phyloP scores from a whole-genome alignment of 2,797 vertebrate genomes.

The Acestrorhynchus altus region DNA sequence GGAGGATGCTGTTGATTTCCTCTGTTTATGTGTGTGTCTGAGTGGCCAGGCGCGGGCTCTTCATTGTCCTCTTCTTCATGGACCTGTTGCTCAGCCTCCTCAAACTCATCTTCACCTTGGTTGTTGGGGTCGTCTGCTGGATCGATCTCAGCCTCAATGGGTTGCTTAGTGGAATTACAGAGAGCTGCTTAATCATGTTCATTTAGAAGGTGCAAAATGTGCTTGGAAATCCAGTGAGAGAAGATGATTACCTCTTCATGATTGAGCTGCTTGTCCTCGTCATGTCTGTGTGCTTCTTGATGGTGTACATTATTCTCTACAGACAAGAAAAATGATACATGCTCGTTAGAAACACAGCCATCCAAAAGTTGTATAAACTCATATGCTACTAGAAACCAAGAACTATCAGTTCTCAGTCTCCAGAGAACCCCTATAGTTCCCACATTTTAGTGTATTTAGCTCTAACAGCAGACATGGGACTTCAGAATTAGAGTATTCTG shows the following conservation, averaged over 20 bases:
- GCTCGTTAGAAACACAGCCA: slow-evolving; percentile 6
- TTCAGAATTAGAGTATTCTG: too few species aligned
- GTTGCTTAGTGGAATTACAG: slow-evolving; percentile 69
- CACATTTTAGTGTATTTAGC: too few species aligned
- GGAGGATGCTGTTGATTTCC: slow-evolving; percentile 74
- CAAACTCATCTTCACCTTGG: slow-evolving; percentile 98
- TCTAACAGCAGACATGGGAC: too few species aligned
- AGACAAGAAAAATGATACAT: slow-evolving; percentile 34
- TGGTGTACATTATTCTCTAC: slow-evolving; percentile 67
- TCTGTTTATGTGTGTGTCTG: slow-evolving; percentile 62
- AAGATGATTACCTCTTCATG: slow-evolving; percentile 24
- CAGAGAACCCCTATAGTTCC: too few species aligned
- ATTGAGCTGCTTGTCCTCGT: slow-evolving; percentile 56
- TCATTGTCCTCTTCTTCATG: slow-evolving; percentile 78
- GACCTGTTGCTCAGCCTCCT: slow-evolving; percentile 89
- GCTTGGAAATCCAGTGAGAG: too few species aligned
- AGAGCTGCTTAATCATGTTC: neutral
- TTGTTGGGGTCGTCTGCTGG: slow-evolving; percentile 98
- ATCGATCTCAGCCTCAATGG: slow-evolving; percentile 83
- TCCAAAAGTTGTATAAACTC: neutral
- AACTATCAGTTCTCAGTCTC: too few species aligned
- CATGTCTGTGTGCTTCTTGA: slow-evolving; percentile 61
- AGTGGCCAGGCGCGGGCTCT: slow-evolving; percentile 76
- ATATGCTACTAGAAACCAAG: too few species aligned
- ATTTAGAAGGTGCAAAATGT: too few species aligned